Evolutionary conservation across 2,888 invertebrate genomes (phyloP).

Genomic region (Vesta saturnalis): DNA sequence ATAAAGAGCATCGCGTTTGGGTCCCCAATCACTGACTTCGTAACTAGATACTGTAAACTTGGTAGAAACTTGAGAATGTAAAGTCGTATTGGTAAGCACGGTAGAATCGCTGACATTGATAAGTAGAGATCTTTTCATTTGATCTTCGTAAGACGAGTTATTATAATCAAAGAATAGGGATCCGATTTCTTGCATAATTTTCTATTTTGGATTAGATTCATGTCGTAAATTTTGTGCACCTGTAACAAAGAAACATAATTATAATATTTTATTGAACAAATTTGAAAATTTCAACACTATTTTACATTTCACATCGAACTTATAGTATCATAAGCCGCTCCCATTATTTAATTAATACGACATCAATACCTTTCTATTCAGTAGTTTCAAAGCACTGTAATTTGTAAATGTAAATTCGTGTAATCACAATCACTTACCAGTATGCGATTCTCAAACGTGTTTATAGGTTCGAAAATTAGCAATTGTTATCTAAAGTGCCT

Average conservation of each 20-base stretch:
- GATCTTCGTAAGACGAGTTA: not conserved
- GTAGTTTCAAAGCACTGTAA: too few species aligned
- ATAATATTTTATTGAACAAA: too few species aligned
- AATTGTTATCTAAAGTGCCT: too few species aligned
- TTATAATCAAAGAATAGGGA: not conserved
- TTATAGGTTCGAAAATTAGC: too few species aligned
- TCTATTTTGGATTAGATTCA: not conserved
- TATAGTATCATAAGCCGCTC: too few species aligned
- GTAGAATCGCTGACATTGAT: slow-evolving; percentile 17
- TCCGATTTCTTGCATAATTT: not conserved
- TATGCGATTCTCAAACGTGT: too few species aligned
- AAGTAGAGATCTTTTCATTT: not conserved
- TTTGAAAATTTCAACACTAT: too few species aligned
- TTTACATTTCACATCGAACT: too few species aligned
- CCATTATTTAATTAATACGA: too few species aligned
- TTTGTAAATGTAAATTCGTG: too few species aligned
- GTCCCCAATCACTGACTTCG: slow-evolving; percentile 52
- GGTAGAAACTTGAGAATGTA: slow-evolving; percentile 5
- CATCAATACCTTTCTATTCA: too few species aligned
- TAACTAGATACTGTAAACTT: slow-evolving; percentile 17
- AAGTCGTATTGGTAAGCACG: slow-evolving; percentile 8
- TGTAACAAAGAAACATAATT: not conserved
- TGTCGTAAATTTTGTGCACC: not conserved
- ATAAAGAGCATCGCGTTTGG: slow-evolving; percentile 67
- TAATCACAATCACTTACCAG: too few species aligned